These are phyloP conservation scores for Tyto alba DNA, from an alignment of 2,113 vertebrate genomes.

Conservation along the genomic window DNA sequence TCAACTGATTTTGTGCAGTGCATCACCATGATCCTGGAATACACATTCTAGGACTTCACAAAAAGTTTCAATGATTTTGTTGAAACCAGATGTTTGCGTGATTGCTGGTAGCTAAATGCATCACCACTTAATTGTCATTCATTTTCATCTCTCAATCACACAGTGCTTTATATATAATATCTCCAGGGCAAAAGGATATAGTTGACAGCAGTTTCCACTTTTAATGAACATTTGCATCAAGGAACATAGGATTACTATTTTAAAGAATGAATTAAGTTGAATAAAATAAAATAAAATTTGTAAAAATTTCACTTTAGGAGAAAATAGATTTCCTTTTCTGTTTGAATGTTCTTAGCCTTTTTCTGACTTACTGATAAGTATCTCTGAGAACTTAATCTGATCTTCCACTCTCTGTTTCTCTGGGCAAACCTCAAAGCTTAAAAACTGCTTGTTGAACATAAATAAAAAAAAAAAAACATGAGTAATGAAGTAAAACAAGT, in stretches of 20 bases:
- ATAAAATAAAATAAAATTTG: background rate
- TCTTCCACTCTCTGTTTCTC: background rate
- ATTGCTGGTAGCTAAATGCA: background rate
- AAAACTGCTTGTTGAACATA: background rate
- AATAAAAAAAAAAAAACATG: background rate
- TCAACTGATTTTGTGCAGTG: background rate
- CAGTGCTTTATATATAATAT: background rate
- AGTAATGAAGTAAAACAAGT: background rate
- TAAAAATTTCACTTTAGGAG: background rate
- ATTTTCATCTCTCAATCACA: background rate
- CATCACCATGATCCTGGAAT: background rate
- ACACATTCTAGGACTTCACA: background rate
- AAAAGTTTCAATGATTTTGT: background rate
- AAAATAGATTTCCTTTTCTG: background rate
- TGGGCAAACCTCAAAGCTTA: background rate
- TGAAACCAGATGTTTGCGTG: background rate
- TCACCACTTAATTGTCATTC: background rate
- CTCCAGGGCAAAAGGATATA: background rate
- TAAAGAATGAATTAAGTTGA: background rate
- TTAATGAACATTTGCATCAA: background rate
- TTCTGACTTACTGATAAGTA: background rate
- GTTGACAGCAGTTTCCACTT: background rate
- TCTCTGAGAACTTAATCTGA: background rate
- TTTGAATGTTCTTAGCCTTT: background rate
- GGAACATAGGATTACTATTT: background rate